Percentiles rank a stretch among this genome's conserved stretches.
Evolutionary conservation across 92 coral and sea anemone species (phyloP).

Genomic region (Epizoanthus fatuus): DNA sequence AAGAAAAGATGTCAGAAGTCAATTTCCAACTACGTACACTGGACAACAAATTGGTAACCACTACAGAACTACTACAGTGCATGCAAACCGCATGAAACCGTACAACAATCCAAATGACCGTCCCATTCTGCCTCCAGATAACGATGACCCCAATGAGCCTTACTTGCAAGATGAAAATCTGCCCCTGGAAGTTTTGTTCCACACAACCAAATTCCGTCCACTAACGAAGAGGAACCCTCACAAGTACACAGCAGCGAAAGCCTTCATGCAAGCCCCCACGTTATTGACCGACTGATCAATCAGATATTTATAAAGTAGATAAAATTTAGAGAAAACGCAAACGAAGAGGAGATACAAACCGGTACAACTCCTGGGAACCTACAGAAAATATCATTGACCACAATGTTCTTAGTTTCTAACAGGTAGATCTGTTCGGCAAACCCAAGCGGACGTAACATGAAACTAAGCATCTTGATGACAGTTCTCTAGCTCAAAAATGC

Average conservation of each 20-base stretch:
- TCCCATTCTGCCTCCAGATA: slow-evolving; percentile 50
- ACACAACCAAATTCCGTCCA: no score
- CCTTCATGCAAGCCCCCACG: not conserved
- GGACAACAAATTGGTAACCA: slow-evolving; percentile 44
- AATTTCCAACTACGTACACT: slow-evolving; percentile 55
- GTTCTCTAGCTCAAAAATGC: no score
- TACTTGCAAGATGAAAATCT: no score
- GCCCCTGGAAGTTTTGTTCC: no score
- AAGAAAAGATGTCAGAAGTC: slow-evolving; percentile 56
- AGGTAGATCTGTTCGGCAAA: not conserved
- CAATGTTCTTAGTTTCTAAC: not conserved
- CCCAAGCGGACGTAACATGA: not conserved
- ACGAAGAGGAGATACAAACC: slow-evolving; percentile 14
- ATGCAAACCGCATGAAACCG: slow-evolving; percentile 64
- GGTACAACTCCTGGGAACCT: slow-evolving; percentile 31
- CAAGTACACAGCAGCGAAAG: no score
- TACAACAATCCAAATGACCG: slow-evolving; percentile 48
- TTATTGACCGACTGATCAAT: not conserved
- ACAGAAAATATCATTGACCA: slow-evolving; percentile 15
- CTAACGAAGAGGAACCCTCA: no score
- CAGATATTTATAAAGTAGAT: slow-evolving; percentile 28
- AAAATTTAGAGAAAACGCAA: slow-evolving; percentile 21
- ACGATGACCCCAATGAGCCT: no score
- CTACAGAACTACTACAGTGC: slow-evolving; percentile 57
- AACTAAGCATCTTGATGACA: no score